Evolutionary conservation across 2,797 vertebrate species (phyloP).

Genomic region (Astyanax mexicanus): DNA sequence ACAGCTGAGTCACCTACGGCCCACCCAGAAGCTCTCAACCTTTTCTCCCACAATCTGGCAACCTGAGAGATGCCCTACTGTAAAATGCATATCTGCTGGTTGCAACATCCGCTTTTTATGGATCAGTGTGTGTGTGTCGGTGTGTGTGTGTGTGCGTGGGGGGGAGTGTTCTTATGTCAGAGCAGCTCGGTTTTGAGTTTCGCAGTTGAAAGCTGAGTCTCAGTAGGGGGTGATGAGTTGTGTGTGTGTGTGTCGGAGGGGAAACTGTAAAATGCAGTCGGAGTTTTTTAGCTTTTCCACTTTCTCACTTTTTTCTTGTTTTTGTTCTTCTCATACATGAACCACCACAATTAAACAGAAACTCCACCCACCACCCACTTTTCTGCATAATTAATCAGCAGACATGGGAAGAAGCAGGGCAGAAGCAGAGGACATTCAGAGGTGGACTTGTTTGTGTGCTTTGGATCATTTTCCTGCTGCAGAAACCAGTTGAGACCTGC

Average conservation of each 20-base stretch:
- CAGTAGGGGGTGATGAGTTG: slow-evolving; percentile 38
- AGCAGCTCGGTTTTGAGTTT: not conserved
- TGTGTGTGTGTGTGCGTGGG: not conserved
- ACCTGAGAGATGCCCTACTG: not conserved
- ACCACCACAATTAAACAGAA: too few relatives aligned
- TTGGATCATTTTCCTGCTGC: too few relatives aligned
- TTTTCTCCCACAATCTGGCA: slow-evolving; percentile 1
- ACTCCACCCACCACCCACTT: too few relatives aligned
- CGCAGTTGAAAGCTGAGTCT: slow-evolving; percentile 17
- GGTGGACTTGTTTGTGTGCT: too few relatives aligned
- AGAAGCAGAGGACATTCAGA: too few relatives aligned
- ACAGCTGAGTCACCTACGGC: slow-evolving; percentile 4
- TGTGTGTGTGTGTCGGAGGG: too few relatives aligned
- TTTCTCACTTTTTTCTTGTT: slow-evolving; percentile 42
- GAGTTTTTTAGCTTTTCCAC: too few relatives aligned
- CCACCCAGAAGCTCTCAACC: slow-evolving; percentile 15
- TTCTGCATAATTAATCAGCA: too few relatives aligned
- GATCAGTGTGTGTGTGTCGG: not conserved
- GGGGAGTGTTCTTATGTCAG: slow-evolving; percentile 1
- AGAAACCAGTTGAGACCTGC: too few relatives aligned
- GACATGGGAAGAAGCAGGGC: too few relatives aligned
- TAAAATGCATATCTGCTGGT: not conserved
- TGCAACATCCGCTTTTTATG: slow-evolving; percentile 3
- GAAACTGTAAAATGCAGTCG: not conserved
- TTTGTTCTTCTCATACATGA: not conserved